Conservation (phyloP, 2,888 invertebrate species). For the Rhamnusium bicolor region DNA sequence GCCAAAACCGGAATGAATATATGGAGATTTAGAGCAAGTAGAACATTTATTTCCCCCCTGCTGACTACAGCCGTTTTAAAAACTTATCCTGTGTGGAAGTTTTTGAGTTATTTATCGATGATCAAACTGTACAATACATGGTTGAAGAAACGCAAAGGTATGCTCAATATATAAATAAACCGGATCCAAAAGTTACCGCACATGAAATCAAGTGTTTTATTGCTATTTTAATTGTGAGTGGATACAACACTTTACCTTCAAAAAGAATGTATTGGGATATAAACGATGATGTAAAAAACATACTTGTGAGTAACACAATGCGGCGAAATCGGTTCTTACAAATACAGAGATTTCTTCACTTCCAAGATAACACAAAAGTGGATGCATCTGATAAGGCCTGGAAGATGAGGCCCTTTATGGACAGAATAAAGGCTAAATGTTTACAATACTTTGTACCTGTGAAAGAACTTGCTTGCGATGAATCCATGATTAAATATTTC, state of each 20-base stretch:
- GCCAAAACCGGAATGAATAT: not conserved
- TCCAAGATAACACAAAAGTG: not conserved
- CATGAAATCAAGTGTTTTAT: not conserved
- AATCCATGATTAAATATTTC: not conserved
- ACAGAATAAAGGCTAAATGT: not conserved
- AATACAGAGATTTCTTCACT: slow-evolving; percentile 8
- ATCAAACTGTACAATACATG: too few species aligned
- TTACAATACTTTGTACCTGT: not conserved
- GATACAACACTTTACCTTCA: not conserved
- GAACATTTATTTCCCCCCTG: not conserved
- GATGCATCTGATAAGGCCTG: not conserved
- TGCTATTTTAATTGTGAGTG: not conserved
- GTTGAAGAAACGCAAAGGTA: too few species aligned
- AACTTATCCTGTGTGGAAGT: not conserved
- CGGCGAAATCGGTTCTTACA: not conserved
- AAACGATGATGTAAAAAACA: not conserved
- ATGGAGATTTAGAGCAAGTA: not conserved
- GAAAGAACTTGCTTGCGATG: not conserved
- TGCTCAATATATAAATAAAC: too few species aligned
- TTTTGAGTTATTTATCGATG: not conserved
- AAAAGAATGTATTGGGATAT: slow-evolving; percentile 6
- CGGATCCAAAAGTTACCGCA: not conserved
- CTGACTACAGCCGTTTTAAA: not conserved
- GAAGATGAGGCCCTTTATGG: not conserved
- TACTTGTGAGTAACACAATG: not conserved